Conservation (phyloP, 2,888 invertebrate species). For the Pseudococcus jackbeardsleyi region DNA sequence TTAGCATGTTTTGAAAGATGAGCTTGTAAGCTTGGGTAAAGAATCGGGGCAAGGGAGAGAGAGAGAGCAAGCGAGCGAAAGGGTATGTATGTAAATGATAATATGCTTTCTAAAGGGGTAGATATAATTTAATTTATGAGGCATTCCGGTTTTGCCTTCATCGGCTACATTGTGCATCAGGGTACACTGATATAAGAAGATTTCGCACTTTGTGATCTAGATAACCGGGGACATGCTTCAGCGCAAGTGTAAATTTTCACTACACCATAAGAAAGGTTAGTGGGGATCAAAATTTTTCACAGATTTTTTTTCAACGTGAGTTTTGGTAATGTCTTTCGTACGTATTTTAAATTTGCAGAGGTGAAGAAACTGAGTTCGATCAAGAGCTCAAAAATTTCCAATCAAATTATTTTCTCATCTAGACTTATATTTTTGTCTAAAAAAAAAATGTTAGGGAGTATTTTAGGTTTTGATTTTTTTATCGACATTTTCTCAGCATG, state of each 20-base stretch:
- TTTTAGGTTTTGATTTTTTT: too few species aligned
- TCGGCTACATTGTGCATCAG: conserved; percentile 58
- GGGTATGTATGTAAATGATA: conserved; percentile 63
- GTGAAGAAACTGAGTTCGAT: neutral
- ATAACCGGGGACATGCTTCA: conserved; percentile 56
- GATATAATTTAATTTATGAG: conserved; percentile 65
- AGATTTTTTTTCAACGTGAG: neutral
- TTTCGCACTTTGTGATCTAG: conserved; percentile 62
- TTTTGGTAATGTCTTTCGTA: neutral
- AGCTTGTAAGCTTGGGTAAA: conserved; percentile 12
- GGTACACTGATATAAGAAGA: conserved; percentile 63
- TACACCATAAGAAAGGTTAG: conserved; percentile 28
- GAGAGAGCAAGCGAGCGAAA: conserved; percentile 38
- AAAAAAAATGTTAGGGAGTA: too few species aligned
- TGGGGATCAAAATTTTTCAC: conserved; percentile 3
- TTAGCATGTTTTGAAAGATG: conserved; percentile 63
- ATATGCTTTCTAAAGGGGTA: conserved; percentile 64
- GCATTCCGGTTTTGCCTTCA: conserved; percentile 61
- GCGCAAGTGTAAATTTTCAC: conserved; percentile 63
- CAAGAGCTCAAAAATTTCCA: too few species aligned
- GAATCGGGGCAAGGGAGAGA: neutral
- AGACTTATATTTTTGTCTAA: too few species aligned
- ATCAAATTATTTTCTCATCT: too few species aligned
- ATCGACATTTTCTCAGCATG: too few species aligned
- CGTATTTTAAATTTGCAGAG: neutral